Evolutionary conservation across 1,140 invertebrate genomes (phyloP), one percentile per base, ranked within the genome.

Genomic region (Drosophila subobscura): DNA sequence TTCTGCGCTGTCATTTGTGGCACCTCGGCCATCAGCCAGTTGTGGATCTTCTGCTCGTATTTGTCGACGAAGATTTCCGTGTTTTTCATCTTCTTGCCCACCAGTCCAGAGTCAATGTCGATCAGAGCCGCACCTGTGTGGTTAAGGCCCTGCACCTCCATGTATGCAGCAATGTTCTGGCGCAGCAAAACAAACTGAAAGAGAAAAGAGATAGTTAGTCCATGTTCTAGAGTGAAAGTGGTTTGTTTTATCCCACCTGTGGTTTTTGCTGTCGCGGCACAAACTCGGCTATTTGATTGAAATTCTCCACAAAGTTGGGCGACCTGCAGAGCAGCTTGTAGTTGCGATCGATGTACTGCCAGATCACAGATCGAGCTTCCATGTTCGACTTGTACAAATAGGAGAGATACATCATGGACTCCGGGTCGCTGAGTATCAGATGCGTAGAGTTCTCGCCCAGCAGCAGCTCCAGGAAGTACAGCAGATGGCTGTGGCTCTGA

Each of bases 201-300:
- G 2, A 6, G 6, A 33, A 63, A 57, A 41, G 12, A 40, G 47
- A 42, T 16, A 0, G 0, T 7, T 12, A 16, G n/a, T n/a, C n/a
- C n/a, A 8, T 29, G 5, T 29, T 25, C 0, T 2, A 5, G 22
- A 7, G 5, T 20, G 16, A 1, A n/a, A 37, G 25, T 14, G 1
- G 14, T 4, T 7, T 10, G 4, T 0, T 37, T 37, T 2, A 6
- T 1, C 0, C 77, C 44, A 89, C 84, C 4, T 63, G 16, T 7
- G 49, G 0, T 22, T 42, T 68, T n/a, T 79, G 72, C 10, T 72
- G 63, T 16, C 68, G 50, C 7, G 72, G 70, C 41, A 90, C 65
- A 41, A 72, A 91, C 58, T 89, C 89, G 1, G 93, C 16, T 92
- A 75, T 40, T 90, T 92, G 52, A 92, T 93, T 64, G 64, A 81